Percentiles rank a stretch among this genome's conserved stretches.
phyloP scores from a whole-genome alignment of 2,888 invertebrate species.

The Drosophila quinaria region DNA sequence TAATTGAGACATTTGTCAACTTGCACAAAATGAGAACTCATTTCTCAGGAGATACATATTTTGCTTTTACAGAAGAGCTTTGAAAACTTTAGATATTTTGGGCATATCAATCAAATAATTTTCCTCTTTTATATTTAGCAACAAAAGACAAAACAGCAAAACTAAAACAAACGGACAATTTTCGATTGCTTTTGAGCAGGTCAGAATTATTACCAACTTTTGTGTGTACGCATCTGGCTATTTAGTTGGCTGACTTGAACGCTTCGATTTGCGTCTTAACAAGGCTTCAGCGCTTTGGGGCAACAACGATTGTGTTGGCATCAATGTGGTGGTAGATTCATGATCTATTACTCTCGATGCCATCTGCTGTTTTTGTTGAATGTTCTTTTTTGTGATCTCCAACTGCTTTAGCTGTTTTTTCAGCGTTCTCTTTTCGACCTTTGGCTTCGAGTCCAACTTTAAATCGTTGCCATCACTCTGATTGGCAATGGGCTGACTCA shows the following conservation, averaged over 20 bases:
- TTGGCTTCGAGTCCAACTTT: slow-evolving; percentile 9
- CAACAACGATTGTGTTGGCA: slow-evolving; percentile 6
- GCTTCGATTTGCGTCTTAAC: slow-evolving; percentile 32
- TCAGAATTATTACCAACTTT: slow-evolving; percentile 5
- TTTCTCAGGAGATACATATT: slow-evolving; percentile 49
- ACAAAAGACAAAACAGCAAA: neutral
- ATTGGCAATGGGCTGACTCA: neutral
- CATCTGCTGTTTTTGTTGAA: neutral
- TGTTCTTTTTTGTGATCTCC: slow-evolving; percentile 14
- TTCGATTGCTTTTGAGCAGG: slow-evolving; percentile 13
- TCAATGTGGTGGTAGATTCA: slow-evolving; percentile 40
- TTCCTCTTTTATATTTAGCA: slow-evolving; percentile 3
- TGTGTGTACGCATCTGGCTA: neutral
- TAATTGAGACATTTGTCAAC: slow-evolving; percentile 79
- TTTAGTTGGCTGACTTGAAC: slow-evolving; percentile 24
- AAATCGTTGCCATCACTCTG: neutral
- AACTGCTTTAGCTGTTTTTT: slow-evolving; percentile 14
- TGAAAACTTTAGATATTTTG: slow-evolving; percentile 2
- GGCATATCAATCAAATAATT: slow-evolving; percentile 13
- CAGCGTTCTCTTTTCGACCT: slow-evolving; percentile 8
- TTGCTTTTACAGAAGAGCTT: too few species aligned
- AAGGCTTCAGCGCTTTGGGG: neutral
- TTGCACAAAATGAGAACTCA: slow-evolving; percentile 63
- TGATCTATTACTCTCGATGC: neutral
- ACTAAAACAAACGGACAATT: slow-evolving; percentile 39